Evolutionary conservation across 2,797 vertebrate genomes (phyloP).

Genomic region (Dryobates pubescens): DNA sequence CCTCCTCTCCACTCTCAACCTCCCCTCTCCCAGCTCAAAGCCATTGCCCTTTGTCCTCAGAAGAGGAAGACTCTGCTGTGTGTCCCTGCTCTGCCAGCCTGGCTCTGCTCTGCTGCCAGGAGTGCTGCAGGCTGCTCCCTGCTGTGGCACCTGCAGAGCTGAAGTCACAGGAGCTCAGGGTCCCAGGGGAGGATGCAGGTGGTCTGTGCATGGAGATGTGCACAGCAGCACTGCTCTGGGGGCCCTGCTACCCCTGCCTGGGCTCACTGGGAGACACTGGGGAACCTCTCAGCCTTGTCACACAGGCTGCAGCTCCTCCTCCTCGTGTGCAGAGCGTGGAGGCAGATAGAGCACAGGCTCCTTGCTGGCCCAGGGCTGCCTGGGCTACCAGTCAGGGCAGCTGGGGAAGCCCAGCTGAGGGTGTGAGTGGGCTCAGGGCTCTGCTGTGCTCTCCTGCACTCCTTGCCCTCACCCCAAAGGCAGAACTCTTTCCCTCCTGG

Average conservation of each 20-base stretch:
- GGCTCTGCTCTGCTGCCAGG: neutral
- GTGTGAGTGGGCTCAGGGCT: neutral
- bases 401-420: neutral
- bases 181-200: fast-evolving
- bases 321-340: fast-evolving
- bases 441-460: neutral
- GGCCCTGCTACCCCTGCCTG: neutral
- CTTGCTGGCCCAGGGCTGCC: neutral
- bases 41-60: no score
- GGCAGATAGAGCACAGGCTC: neutral
- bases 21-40: no score
- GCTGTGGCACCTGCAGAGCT: neutral
- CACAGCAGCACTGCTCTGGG: fast-evolving
- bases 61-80: neutral
- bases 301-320: neutral
- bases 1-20: no score
- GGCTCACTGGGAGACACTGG: fast-evolving
- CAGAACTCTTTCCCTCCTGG: neutral
- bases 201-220: neutral
- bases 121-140: neutral
- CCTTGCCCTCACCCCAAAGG: neutral
- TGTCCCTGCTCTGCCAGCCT: neutral
- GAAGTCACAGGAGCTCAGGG: neutral
- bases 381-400: neutral
- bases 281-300: neutral